These are phyloP conservation scores for Darwinula stevensoni DNA, from an alignment of 2,888 invertebrate species.

Conservation along the genomic window DNA sequence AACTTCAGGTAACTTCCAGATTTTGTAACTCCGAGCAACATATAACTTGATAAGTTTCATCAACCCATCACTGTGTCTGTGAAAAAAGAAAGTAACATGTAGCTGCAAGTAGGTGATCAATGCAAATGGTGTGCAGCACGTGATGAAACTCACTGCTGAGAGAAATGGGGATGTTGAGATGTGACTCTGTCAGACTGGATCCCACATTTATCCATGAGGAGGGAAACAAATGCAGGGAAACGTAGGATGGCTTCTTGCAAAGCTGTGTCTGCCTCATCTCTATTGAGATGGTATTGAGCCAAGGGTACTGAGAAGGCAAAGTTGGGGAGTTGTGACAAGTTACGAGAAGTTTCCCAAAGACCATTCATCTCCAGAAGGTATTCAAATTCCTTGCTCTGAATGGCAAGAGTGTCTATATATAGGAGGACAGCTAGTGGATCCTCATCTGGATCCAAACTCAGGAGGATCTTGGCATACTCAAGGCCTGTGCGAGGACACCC, in stretches of 20 bases:
- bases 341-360: slow-evolving; percentile 28
- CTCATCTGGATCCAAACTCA: slow-evolving; percentile 37
- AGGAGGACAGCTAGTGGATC: slow-evolving; percentile 48
- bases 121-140: no score
- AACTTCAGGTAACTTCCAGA: slow-evolving; percentile 46
- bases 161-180: slow-evolving; percentile 23
- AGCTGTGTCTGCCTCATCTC: no score
- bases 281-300: slow-evolving; percentile 34
- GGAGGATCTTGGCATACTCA: slow-evolving; percentile 52
- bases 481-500: slow-evolving; percentile 62
- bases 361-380: slow-evolving; percentile 28
- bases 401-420: slow-evolving; percentile 49
- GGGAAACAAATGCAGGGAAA: neutral
- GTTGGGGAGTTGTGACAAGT: slow-evolving; percentile 53
- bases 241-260: no score
- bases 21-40: slow-evolving; percentile 33
- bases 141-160: slow-evolving; percentile 13
- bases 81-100: slow-evolving; percentile 16
- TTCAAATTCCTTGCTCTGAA: slow-evolving; percentile 35
- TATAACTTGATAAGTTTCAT: slow-evolving; percentile 39
- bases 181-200: slow-evolving; percentile 35
- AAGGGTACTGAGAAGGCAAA: slow-evolving; percentile 52
- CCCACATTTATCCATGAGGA: slow-evolving; percentile 35
- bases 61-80: slow-evolving; percentile 26
- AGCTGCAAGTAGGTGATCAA: no score